Percentiles rank a stretch among this genome's conserved stretches.
Evolutionary conservation across 2,888 invertebrate species (phyloP).

Genomic region (Mythimna loreyi): DNA sequence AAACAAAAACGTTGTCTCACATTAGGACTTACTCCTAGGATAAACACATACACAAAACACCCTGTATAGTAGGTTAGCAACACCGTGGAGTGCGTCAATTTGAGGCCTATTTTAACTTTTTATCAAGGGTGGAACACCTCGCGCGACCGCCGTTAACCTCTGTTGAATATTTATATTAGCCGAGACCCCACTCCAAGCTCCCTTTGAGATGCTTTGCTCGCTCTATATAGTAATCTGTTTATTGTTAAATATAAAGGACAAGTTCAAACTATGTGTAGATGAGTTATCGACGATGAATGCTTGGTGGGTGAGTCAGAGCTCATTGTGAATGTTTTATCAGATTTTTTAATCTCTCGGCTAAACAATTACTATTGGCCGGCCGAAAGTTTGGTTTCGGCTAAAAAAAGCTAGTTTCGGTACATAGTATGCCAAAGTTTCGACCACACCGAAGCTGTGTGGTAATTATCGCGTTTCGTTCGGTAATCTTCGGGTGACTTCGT

Average conservation of each 20-base stretch:
- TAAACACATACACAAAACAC: too few relatives aligned
- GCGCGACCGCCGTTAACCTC: conserved; percentile 76
- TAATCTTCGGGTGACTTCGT: too few relatives aligned
- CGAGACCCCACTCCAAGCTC: conserved; percentile 64
- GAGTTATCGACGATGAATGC: conserved; percentile 34
- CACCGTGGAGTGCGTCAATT: conserved; percentile 56
- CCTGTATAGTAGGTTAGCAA: conserved; percentile 35
- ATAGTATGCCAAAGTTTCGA: too few relatives aligned
- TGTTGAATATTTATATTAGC: conserved; percentile 82
- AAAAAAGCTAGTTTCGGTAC: too few relatives aligned
- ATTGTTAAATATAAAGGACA: conserved; percentile 68
- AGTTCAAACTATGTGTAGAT: conserved; percentile 29
- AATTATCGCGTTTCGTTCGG: too few relatives aligned
- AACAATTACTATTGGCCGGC: too few relatives aligned
- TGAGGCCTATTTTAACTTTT: conserved; percentile 74
- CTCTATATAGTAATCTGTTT: conserved; percentile 68
- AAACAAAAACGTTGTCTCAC: too few relatives aligned
- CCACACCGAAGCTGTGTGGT: too few relatives aligned
- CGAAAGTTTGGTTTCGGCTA: too few relatives aligned
- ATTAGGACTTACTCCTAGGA: too few relatives aligned
- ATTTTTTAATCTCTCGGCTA: neutral
- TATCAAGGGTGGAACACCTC: conserved; percentile 72
- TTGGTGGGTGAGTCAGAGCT: conserved; percentile 35
- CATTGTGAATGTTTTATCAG: neutral
- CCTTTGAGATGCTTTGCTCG: conserved; percentile 65